These are phyloP conservation scores for Drosophila sucinea DNA, from an alignment of 1,140 invertebrate genomes.

Conservation along the genomic window DNA sequence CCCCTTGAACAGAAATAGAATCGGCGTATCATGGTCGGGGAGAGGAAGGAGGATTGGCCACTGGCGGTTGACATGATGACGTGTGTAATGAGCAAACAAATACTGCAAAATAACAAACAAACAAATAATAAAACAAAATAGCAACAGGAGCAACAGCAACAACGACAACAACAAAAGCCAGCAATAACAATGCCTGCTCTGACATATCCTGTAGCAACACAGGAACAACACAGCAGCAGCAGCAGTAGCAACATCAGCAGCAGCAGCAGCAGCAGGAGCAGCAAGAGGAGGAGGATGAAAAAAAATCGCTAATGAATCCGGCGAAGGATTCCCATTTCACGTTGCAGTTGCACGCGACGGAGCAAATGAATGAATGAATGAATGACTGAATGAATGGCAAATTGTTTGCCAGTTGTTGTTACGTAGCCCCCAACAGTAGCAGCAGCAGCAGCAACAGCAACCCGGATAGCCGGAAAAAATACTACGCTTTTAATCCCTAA, in stretches of 20 bases:
- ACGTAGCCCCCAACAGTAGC: not conserved
- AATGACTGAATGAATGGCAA: slow-evolving; percentile 54
- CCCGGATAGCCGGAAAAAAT: slow-evolving; percentile 45
- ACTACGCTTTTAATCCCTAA: slow-evolving; percentile 66
- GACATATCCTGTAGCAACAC: slow-evolving; percentile 51
- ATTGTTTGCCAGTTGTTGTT: slow-evolving; percentile 45
- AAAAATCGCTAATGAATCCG: slow-evolving; percentile 68
- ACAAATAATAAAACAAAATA: slow-evolving; percentile 65
- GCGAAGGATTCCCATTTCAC: slow-evolving; percentile 49
- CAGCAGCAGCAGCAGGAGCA: not conserved
- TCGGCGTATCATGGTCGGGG: not conserved
- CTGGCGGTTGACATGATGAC: slow-evolving; percentile 67
- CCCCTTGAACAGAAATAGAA: too few species aligned
- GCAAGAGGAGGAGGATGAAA: not conserved
- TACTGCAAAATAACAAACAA: slow-evolving; percentile 35
- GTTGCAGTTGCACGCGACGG: slow-evolving; percentile 54
- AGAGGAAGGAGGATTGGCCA: slow-evolving; percentile 19
- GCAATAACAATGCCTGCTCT: slow-evolving; percentile 49
- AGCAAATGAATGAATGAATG: slow-evolving; percentile 56
- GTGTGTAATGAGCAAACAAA: slow-evolving; percentile 72
- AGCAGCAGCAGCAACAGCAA: slow-evolving; percentile 11
- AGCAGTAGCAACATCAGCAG: slow-evolving; percentile 22
- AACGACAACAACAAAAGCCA: slow-evolving; percentile 15
- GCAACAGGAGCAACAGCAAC: slow-evolving; percentile 22
- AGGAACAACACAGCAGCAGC: slow-evolving; percentile 10